Base-by-base conservation (phyloP, 2,113 vertebrate genomes). In the Microcebus griseorufus region DNA sequence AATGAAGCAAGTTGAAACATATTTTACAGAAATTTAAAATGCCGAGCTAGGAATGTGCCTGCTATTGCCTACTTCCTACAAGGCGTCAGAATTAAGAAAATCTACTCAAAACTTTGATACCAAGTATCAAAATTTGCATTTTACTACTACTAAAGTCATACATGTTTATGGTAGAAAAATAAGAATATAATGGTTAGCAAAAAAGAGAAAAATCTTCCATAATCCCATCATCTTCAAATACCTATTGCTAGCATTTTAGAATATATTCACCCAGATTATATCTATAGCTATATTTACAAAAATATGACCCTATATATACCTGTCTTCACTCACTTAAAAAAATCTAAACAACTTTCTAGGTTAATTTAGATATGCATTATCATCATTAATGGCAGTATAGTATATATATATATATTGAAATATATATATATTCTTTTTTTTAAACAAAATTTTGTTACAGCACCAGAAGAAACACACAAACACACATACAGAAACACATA, bases 121-220 rank as follows among this genome's bases (percentile, higher is more conserved):
- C 37, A 53, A 93, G 58, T 13, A 78, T 76, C n/a, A 62, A 96
- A 92, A 83, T 64, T 10, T 88, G 14, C 53, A 72, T 83, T 82
- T 69, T 73, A 80, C 55, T 39, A 94, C 55, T 39, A 94, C 39
- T 62, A 2, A 62, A 86, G 37, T 62, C 11, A 60, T n/a, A 51
- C 72, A 58, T 32, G 67, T 64, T 79, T 53, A 65, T 42, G 39
- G 60, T 58, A 65, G 29, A 75, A 79, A 88, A 88, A 80, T n/a
- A 87, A 85, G 51, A 82, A 72, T 60, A 45, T 72, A 85, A 88
- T 20, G 13, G 13, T 85, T 64, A 80, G 6, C 51, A 90, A 95
- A 96, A 96, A 84, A 84, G 39, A 89, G 45, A 81, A 90, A 91
- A 70, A 48, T 16, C 53, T 88, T 67, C 78, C 48, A 51, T 55